Base-by-base conservation (phyloP, 1,140 invertebrate species). In the Papilio machaon region DNA sequence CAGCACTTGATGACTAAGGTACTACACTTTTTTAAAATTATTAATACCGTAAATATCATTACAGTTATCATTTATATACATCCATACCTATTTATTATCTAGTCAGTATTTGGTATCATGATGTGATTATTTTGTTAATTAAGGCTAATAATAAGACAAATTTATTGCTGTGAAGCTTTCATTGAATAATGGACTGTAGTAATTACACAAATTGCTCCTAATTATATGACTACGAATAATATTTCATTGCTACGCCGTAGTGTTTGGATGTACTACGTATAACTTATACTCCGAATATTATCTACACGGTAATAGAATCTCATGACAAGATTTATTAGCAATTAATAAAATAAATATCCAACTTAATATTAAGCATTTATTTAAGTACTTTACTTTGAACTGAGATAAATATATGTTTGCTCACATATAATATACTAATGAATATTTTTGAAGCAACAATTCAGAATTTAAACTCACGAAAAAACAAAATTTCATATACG, bases 71-170 rank as follows among this genome's bases (percentile, higher is more conserved):
- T 17, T 54, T 1, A 54, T 1, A 54, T 6, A 58, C 7, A 58
- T n/a, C 54, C 17, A 15, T 58, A 17, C n/a, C 17, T 49, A 49
- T n/a, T 58, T 58, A 58, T 58, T 58, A n/a, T n/a, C 17, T 4
- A 43, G 15, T 73, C 19, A 81, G 43, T 60, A 52, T 64, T 74
- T 74, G n/a, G 19, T 23, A 60, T 81, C 30, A 64, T 60, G 19
- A 60, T 70, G 64, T 6, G 30, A 35, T 17, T 17, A 30, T 58
- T 58, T 58, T 58, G n/a, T n/a, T 58, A 58, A n/a, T n/a, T 17
- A 58, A 58, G n/a, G 7, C 8, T n/a, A n/a, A n/a, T 7, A 58
- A 19, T 58, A 58, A 58, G n/a, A 11, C 3, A 70, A 70, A 70
- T 70, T 35, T 70, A 70, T 70, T 35, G 30, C 64, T 15, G 4